phyloP scores from a whole-genome alignment of 1,140 invertebrate species.

The Neodiprion pinetum region DNA sequence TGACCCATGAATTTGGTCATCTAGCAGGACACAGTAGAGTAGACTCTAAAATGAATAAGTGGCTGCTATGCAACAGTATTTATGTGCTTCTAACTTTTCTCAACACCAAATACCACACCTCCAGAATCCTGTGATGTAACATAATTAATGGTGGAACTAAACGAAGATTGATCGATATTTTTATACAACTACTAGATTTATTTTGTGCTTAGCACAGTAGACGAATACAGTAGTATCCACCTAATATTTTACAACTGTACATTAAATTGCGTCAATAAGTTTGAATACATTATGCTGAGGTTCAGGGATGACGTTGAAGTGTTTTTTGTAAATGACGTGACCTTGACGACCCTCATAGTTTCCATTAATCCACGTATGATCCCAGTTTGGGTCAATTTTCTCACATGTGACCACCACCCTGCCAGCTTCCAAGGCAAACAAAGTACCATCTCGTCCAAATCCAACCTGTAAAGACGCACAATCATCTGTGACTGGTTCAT shows the following conservation, averaged over 20 bases:
- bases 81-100: no score
- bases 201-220: no score
- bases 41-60: no score
- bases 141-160: no score
- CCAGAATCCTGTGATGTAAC: no score
- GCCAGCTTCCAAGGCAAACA: constrained; percentile 78
- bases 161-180: no score
- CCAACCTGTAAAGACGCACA: constrained; percentile 70
- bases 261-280: constrained; percentile 72
- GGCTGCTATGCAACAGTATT: no score
- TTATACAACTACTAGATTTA: no score
- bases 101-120: no score
- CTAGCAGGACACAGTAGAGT: no score
- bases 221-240: no score
- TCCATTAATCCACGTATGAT: constrained; percentile 71
- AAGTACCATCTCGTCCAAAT: constrained; percentile 75
- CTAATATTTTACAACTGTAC: constrained; percentile 14
- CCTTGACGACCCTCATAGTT: constrained; percentile 68
- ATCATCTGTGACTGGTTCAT: background rate
- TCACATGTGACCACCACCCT: constrained; percentile 80
- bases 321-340: constrained; percentile 80
- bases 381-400: constrained; percentile 74
- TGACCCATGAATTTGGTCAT: no score
- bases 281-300: constrained; percentile 77
- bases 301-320: constrained; percentile 79